phyloP scores from a whole-genome alignment of 2,797 vertebrate species.

The Oreochromis mossambicus region DNA sequence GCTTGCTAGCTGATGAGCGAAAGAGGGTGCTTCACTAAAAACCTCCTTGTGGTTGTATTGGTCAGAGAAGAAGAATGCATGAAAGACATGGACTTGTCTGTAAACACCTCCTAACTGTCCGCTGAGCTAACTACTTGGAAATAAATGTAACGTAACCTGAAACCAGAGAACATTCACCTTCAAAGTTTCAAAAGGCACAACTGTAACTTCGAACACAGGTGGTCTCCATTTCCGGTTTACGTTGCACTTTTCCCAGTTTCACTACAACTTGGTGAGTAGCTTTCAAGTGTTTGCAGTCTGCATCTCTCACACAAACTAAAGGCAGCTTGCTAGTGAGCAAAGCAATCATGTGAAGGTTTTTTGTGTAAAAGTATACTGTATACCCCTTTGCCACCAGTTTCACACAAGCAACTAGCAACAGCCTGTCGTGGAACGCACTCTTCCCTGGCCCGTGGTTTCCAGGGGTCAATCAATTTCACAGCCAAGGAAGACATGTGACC shows the following conservation, averaged over 20 bases:
- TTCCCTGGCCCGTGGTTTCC: background rate
- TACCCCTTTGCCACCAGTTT: background rate
- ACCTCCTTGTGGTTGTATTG: background rate
- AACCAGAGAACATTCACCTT: background rate
- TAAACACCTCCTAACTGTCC: background rate
- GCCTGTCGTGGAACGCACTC: rapidly evolving
- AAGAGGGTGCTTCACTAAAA: background rate
- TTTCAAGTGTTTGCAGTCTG: background rate
- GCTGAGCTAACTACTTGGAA: background rate
- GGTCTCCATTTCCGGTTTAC: background rate
- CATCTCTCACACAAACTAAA: background rate
- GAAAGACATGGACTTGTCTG: background rate
- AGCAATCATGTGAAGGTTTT: background rate
- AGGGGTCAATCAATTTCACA: background rate
- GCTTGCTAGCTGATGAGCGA: background rate
- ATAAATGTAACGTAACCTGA: background rate
- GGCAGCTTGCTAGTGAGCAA: background rate
- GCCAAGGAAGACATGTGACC: background rate
- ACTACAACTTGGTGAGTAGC: background rate
- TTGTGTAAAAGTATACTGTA: background rate
- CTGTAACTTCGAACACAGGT: rapidly evolving
- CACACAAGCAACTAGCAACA: background rate
- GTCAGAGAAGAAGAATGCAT: background rate
- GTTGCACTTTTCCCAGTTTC: background rate
- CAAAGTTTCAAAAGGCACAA: background rate